Evolutionary conservation across 2,113 vertebrate genomes (phyloP).

Genomic region (Phrynosoma blainvillii): DNA sequence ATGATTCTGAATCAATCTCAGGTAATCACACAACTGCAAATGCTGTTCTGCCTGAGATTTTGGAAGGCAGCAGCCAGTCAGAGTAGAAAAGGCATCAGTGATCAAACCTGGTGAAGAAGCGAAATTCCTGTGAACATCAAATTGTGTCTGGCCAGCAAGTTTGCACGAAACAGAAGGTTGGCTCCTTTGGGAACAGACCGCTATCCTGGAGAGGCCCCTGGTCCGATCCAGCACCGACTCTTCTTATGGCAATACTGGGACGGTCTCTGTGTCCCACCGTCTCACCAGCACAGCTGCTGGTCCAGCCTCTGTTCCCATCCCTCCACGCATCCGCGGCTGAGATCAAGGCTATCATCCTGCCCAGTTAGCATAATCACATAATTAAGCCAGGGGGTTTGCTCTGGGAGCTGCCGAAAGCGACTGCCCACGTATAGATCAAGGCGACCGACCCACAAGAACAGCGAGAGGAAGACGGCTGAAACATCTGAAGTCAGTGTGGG

Average conservation of each 20-base stretch:
- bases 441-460: no score
- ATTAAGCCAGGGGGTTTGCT: background rate
- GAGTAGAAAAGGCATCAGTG: background rate
- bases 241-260: background rate
- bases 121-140: background rate
- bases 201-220: no score
- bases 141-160: background rate
- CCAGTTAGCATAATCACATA: background rate
- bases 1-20: background rate
- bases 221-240: background rate
- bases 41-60: background rate
- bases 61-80: background rate
- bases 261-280: no score
- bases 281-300: background rate
- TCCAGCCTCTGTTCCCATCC: background rate
- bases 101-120: background rate
- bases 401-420: background rate
- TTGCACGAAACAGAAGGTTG: background rate
- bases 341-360: no score
- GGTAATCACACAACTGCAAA: background rate
- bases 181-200: background rate
- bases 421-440: background rate
- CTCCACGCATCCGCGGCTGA: background rate
- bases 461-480: background rate
- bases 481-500: conserved; percentile 18